phyloP scores from a whole-genome alignment of 1,140 invertebrate species.

The Drosophila obscura region DNA sequence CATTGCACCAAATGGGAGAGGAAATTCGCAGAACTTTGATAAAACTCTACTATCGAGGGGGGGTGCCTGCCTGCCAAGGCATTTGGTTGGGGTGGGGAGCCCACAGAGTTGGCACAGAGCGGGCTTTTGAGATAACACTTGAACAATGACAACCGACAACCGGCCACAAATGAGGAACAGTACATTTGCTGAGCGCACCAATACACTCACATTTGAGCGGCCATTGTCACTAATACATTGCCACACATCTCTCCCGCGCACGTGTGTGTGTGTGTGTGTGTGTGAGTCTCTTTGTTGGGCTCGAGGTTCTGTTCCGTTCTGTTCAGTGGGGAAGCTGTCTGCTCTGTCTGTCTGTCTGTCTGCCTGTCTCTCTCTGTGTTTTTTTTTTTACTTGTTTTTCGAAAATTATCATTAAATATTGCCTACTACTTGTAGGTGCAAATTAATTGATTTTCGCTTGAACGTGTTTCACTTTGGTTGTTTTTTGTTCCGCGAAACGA shows the following conservation, averaged over 20 bases:
- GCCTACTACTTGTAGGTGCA: slow-evolving; percentile 41
- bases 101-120: slow-evolving; percentile 57
- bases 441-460: slow-evolving; percentile 59
- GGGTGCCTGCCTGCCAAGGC: not conserved
- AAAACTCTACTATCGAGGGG: slow-evolving; percentile 11
- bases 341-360: not conserved
- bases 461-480: slow-evolving; percentile 23
- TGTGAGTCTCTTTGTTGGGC: slow-evolving; percentile 31
- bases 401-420: slow-evolving; percentile 69
- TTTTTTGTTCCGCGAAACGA: slow-evolving; percentile 20
- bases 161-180: slow-evolving; percentile 31
- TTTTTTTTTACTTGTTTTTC: slow-evolving; percentile 55
- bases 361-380: not conserved
- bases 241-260: not conserved
- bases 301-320: no score
- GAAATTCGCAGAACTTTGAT: slow-evolving; percentile 45
- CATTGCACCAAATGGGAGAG: not conserved
- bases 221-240: slow-evolving; percentile 55
- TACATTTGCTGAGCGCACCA: slow-evolving; percentile 63
- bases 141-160: slow-evolving; percentile 29
- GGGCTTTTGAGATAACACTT: slow-evolving; percentile 54
- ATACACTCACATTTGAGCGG: slow-evolving; percentile 51
- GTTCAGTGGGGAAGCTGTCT: not conserved
- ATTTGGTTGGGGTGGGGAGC: slow-evolving; percentile 6
- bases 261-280: not conserved